Base-by-base conservation (phyloP, 2,888 invertebrate genomes). In the Cryptus viduatorius region DNA sequence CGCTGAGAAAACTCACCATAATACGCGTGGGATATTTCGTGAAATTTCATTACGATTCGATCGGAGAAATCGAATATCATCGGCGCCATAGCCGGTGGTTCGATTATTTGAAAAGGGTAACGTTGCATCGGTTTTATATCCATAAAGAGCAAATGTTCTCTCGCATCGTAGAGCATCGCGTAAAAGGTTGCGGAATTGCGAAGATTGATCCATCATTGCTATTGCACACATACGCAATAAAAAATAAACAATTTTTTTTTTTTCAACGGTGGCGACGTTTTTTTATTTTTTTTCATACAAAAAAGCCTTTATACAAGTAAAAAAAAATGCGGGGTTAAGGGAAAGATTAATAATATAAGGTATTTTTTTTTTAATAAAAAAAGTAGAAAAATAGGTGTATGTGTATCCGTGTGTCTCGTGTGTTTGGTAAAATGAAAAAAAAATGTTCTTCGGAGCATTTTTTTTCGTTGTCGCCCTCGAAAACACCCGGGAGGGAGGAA, bases 271-370 rank as follows among this genome's bases (percentile, higher is more conserved):
- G 93, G 93, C 93, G 93, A 93, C 92, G 92, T 91, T 92, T 92
- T 92, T 88, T 90, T 90, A 89, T 91, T 92, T 91, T 88, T 86
- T 89, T 88, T 90, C 92, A 91, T 92, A 92, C 91, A 93, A 93
- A 93, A 92, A 93, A 93, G 93, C 93, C 93, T 93, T 93, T 93
- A 93, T 93, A 93, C 93, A 93, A 93, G 92, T 93, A 93, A 86
- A 93, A 93, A 92, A 93, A 92, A 85, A 91, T 92, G 92, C 92
- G 90, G 92, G 90, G 89, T 92, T 93, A 92, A 90, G 85, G 86
- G 79, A 24, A 10, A 10, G 24, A 24, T 24, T 24, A 79, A 83
- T 75, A 89, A 86, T 89, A 91, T 88, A 87, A 79, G 86, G 86
- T 89, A 87, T 80, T 86, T 37, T 37, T 37, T 37, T 37, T 37